Conservation (phyloP, 2,113 vertebrate genomes). For the Rhinolophus sinicus region DNA sequence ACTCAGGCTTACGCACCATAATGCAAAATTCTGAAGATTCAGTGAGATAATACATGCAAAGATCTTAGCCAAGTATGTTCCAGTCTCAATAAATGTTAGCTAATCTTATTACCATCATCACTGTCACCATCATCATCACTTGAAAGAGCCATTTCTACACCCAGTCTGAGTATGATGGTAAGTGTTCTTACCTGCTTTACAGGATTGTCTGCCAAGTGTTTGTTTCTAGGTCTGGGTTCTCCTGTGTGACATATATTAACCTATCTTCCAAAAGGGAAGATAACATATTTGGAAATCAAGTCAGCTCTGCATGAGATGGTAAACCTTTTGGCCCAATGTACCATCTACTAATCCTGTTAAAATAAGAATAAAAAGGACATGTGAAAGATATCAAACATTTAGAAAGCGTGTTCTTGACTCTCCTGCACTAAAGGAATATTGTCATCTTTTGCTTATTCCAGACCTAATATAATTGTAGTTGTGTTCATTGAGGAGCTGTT, state of each 20-base stretch:
- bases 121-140: too few relatives aligned
- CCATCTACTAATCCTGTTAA: neutral
- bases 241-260: neutral
- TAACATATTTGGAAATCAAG: neutral
- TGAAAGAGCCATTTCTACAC: neutral
- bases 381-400: neutral
- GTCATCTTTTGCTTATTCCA: constrained; percentile 5
- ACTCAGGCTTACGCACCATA: neutral
- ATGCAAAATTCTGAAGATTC: neutral
- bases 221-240: neutral
- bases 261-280: neutral
- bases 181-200: neutral
- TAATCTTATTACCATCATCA: neutral
- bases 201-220: neutral
- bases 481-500: neutral
- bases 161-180: neutral
- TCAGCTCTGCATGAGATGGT: neutral
- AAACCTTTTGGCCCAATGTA: neutral
- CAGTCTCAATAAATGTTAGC: neutral
- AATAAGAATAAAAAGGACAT: neutral
- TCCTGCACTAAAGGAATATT: neutral
- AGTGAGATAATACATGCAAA: neutral
- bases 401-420: neutral
- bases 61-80: neutral
- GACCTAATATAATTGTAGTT: neutral